Evolutionary conservation across 2,888 invertebrate genomes (phyloP), one percentile per base, ranked within the genome.

Genomic region (Griposia aprilina): DNA sequence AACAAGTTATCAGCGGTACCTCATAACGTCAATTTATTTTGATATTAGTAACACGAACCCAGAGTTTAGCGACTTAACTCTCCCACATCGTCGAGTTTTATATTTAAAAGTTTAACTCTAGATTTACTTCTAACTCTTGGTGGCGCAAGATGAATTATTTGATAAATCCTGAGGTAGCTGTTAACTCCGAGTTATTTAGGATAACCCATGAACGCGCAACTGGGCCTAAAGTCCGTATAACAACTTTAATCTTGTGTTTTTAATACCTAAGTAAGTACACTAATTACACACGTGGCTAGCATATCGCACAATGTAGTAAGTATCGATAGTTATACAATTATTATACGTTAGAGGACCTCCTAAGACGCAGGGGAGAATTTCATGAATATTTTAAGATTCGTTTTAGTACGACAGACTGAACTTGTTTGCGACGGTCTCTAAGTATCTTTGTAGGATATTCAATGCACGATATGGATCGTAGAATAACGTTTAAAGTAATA

Each of bases 341-440:
- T 69, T 69, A n/a, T 41, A 85, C 30, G 74, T 76, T 74, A 87
- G 76, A 87, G 90, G 88, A 88, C 83, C 86, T 79, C 76, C 76
- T 78, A 80, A 88, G 86, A 85, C 87, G 76, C 80, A 80, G 91
- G 93, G 93, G 91, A 91, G 88, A 90, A 67, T 80, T 82, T 89
- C 90, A 93, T 94, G 94, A 94, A 94, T 94, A 93, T 92, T 94
- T 93, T 92, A 94, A 88, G 85, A 82, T 87, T 75, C 71, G 73
- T 74, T 86, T 82, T 84, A 79, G 90, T 85, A 79, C 74, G 83
- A 86, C 89, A 90, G 88, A 90, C 87, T 92, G 88, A 82, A 86
- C 72, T 50, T 75, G 36, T 36, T 68, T 62, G 45, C 23, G 23
- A 59, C 5, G 2, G 36, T 55, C 2, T 36, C 0, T 48, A 41